Percentiles rank a stretch among this genome's conserved stretches.
These are phyloP conservation scores for Sceliomorpha sp. DNA, from an alignment of 2,888 invertebrate species.

Conservation along the genomic window DNA sequence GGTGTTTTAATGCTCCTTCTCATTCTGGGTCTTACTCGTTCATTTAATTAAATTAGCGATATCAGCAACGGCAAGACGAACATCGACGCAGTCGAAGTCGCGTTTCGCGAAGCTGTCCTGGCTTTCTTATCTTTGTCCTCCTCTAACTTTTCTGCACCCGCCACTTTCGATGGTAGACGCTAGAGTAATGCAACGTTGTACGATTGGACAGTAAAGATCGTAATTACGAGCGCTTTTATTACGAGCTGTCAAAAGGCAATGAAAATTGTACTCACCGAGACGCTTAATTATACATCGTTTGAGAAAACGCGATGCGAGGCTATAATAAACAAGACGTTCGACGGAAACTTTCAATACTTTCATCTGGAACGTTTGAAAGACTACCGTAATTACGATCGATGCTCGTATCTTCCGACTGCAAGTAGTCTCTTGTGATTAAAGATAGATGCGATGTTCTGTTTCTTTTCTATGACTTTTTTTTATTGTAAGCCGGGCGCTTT, in stretches of 20 bases:
- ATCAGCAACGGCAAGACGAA: slow-evolving; percentile 4
- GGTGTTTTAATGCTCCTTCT: slow-evolving; percentile 64
- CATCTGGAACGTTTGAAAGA: slow-evolving; percentile 5
- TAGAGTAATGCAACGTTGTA: slow-evolving; percentile 64
- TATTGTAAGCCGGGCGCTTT: no score
- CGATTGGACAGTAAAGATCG: slow-evolving; percentile 64
- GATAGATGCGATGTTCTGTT: no score
- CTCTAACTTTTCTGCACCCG: slow-evolving; percentile 38
- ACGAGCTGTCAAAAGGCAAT: no score
- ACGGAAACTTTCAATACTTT: slow-evolving; percentile 8
- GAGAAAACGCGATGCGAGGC: no score
- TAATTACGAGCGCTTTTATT: slow-evolving; percentile 9
- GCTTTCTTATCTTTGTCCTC: slow-evolving; percentile 51
- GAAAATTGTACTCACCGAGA: no score
- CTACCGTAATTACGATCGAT: slow-evolving; percentile 21
- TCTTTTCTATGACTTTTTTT: no score
- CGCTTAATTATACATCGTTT: no score
- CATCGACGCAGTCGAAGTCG: slow-evolving; percentile 20
- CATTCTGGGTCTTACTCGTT: slow-evolving; percentile 43
- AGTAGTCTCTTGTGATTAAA: neutral
- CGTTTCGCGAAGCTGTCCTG: slow-evolving; percentile 36
- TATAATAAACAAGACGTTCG: neutral
- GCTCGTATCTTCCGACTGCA: slow-evolving; percentile 18
- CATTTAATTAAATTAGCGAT: slow-evolving; percentile 39
- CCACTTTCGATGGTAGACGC: slow-evolving; percentile 61